These are phyloP conservation scores for Sorex araneus DNA, from an alignment of 2,113 vertebrate genomes.

Conservation along the genomic window DNA sequence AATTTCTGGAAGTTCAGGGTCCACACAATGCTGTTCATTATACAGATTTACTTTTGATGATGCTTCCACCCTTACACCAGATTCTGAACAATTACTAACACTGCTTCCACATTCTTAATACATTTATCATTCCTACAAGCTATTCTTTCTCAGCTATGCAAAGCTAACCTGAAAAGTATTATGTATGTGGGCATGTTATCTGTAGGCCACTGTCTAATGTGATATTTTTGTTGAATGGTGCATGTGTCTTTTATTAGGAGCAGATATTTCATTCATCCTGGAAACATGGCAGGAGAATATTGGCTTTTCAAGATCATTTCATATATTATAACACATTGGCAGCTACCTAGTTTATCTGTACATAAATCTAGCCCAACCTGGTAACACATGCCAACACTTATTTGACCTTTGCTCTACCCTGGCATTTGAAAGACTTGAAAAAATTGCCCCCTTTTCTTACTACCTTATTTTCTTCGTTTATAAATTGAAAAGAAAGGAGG, in stretches of 20 bases:
- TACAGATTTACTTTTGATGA: not conserved
- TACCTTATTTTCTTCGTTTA: not conserved
- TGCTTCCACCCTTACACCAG: not conserved
- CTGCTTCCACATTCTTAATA: not conserved
- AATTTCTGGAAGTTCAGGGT: not conserved
- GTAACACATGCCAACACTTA: fast-evolving
- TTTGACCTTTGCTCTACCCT: not conserved
- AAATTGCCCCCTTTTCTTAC: not conserved
- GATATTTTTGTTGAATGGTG: not conserved
- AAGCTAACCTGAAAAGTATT: not conserved
- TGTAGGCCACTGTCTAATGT: not conserved
- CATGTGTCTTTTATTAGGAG: not conserved
- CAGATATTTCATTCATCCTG: not conserved
- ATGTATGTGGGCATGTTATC: not conserved
- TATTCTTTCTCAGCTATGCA: not conserved
- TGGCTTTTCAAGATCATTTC: not conserved
- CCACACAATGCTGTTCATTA: no score
- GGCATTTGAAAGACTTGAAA: not conserved
- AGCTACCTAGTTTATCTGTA: not conserved
- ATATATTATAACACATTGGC: not conserved
- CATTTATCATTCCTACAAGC: not conserved
- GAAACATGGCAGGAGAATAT: not conserved
- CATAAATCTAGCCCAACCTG: not conserved
- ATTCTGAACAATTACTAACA: not conserved
- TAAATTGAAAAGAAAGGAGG: not conserved